Evolutionary conservation across 2,113 vertebrate genomes (phyloP), one percentile per base, ranked within the genome.

Genomic region (Pandion haliaetus): DNA sequence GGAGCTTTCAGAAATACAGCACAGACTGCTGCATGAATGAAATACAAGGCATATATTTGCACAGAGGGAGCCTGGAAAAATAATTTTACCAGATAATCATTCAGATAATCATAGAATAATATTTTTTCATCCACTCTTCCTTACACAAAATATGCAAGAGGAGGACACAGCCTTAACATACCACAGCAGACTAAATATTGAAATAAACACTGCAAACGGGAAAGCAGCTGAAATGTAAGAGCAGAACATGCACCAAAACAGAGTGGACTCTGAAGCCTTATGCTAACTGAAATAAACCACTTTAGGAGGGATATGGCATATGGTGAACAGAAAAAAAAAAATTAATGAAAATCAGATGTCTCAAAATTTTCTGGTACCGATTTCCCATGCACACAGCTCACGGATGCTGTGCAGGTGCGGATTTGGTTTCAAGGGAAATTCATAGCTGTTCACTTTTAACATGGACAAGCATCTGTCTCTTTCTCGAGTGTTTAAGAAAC

Each of bases 251-350:
- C 71, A 77, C 34, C 59, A 44, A 91, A 91, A 54, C 73, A 84
- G 88, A 95, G 45, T 3, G 3, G 67, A 62, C 77, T 54, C 54
- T 10, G 62, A 91, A 93, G 76, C 67, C 74, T 95, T 86, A 57
- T 44, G 52, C 44, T 97, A 95, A 95, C 59, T 84, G 91, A 86
- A 96, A 94, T 81, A 93, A 95, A 91, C 86, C 93, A 54, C 80
- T 49, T 31, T 9, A 61, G 44, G 45, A 65, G 72, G 73, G 72
- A 93, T 93, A 86, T 3, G 8, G 76, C 49, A 82, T 82, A 44
- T 40, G 82, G 92, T 16, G 10, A 54, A 65, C 3, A 32, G 81
- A 17, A 32, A 15, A 26, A 38, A 7, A 36, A 29, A 12, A 24
- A 38, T 5, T 62, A 90, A 94, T 69, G 58, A 67, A 79, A 88